Base-by-base conservation (phyloP, 2,797 vertebrate species). In the Bradypodion ventrale region DNA sequence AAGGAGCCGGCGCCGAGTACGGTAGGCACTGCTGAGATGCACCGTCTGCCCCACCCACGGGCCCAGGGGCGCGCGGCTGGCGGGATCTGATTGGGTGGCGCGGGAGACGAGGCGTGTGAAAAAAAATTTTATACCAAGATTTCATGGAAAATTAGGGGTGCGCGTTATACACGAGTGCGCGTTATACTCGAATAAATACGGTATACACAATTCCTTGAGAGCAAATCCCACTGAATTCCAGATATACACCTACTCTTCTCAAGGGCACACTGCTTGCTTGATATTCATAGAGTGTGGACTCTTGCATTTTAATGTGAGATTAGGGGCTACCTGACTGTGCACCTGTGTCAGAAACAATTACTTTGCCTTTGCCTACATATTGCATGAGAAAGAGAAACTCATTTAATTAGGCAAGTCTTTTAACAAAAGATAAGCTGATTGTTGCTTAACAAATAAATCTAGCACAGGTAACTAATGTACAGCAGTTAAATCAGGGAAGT, bases 351-450 rank as follows among this genome's bases (percentile, higher is more conserved):
- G 42, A 79, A 56, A 21, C 52, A 35, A 85, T 85, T 79, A 79
- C 13, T 74, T 32, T 74, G 16, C 77, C 63, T 74, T 74, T 79
- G 37, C 27, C 62, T 83, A 83, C 56, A 83, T 27, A 76, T 77
- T n/a, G 69, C 12, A 72, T 75, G 35, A 25, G 40, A 80, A 35
- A 68, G n/a, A 56, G 46, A 75, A 80, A 75, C 49, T 70, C 32
- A 74, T 74, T 85, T 75, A 66, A 75, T 80, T 75, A 80, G 75
- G 70, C 2, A 75, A 68, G 49, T 75, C 4, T 80, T 80, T 75
- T 44, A 85, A 70, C 37, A 85, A 85, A 70, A 72, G 37, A 69
- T 80, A 27, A 59, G 23, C n/a, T 80, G 65, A 80, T 80, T 80
- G 75, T 75, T 44, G 40, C 9, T 85, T 59, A 59, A 80, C 70